Evolutionary conservation across 2,888 invertebrate species (phyloP).

Genomic region (Hermaeophaga mercurialis): DNA sequence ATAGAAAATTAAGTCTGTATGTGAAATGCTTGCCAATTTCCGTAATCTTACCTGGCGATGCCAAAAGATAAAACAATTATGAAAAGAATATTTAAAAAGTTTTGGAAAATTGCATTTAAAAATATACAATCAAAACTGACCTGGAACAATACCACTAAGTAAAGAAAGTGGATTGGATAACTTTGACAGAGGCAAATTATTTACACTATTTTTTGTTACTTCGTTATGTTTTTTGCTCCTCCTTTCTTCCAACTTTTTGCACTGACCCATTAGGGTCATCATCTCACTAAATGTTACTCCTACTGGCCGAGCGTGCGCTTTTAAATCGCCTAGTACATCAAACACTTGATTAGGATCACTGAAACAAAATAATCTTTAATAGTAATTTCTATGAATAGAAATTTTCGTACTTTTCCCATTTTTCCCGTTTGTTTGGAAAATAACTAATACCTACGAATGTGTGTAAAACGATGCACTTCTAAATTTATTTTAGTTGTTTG

Average conservation of each 20-base stretch:
- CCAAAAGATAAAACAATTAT: too few species aligned
- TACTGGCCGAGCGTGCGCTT: constrained; percentile 66
- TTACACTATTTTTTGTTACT: constrained; percentile 28
- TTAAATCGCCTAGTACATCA: constrained; percentile 67
- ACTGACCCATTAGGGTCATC: constrained; percentile 79
- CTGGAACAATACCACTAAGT: constrained; percentile 82
- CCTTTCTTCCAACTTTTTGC: constrained; percentile 67
- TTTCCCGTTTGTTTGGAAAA: too few species aligned
- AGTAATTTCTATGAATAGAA: too few species aligned
- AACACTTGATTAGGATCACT: constrained; percentile 75
- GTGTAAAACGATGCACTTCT: too few species aligned
- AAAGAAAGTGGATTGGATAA: constrained; percentile 72
- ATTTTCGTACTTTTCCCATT: too few species aligned
- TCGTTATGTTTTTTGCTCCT: constrained; percentile 50
- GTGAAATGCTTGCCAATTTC: too few species aligned
- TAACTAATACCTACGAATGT: too few species aligned
- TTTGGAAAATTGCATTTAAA: too few species aligned
- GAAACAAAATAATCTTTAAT: constrained; percentile 53
- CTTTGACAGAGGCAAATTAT: constrained; percentile 44
- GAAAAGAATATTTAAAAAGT: too few species aligned
- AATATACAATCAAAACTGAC: constrained; percentile 58
- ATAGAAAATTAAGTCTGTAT: too few species aligned
- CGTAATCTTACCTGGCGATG: too few species aligned
- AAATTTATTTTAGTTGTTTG: too few species aligned
- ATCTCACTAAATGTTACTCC: constrained; percentile 75